Evolutionary conservation across 2,113 vertebrate genomes (phyloP).

Genomic region (Etia nguti): DNA sequence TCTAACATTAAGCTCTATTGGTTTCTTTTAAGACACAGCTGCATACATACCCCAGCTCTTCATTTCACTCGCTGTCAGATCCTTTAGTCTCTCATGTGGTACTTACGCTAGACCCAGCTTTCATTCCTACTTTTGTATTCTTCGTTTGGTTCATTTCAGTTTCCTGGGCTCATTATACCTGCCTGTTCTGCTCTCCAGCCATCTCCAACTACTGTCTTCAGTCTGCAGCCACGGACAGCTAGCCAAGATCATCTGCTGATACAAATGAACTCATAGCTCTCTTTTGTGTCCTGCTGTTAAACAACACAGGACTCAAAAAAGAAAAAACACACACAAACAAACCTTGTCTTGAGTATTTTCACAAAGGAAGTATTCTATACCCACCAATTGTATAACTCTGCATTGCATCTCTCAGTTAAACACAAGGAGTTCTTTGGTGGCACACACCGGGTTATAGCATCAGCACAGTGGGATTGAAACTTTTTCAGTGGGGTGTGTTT

Average conservation of each 20-base stretch:
- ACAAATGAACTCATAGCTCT: background rate
- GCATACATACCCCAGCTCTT: background rate
- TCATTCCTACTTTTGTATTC: background rate
- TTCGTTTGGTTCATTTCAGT: background rate
- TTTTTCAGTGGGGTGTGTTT: background rate
- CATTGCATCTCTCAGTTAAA: background rate
- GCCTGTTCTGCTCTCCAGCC: background rate
- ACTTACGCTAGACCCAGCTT: background rate
- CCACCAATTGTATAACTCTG: background rate
- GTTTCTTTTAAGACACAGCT: background rate
- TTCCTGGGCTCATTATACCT: background rate
- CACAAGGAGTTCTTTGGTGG: background rate
- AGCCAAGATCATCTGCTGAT: background rate
- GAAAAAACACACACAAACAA: accelerated
- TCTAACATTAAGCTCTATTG: background rate
- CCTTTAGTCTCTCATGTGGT: background rate
- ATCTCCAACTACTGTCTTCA: background rate
- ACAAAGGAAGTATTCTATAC: background rate
- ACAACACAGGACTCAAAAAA: background rate
- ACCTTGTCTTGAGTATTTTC: background rate
- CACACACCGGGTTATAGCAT: accelerated
- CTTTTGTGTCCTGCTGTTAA: background rate
- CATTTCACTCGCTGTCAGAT: background rate
- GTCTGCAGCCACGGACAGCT: background rate
- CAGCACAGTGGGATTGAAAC: accelerated